Percentiles rank a stretch among this genome's conserved stretches.
Conservation (phyloP, 1,140 invertebrate species). For the Drosophila simulans region DNA sequence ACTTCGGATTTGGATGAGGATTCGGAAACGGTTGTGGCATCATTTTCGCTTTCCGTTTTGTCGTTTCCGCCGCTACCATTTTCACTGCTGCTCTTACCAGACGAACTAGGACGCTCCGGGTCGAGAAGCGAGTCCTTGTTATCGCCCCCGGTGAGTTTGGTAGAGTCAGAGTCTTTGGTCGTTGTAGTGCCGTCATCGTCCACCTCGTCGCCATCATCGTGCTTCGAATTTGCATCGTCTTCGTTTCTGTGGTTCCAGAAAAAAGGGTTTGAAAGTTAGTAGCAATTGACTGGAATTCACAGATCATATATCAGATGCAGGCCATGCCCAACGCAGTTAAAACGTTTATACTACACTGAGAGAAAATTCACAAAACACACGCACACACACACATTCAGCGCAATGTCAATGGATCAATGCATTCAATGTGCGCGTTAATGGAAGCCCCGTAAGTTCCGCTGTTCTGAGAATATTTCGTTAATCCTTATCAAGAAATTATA, state of each 20-base stretch:
- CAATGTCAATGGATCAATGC: slow-evolving; percentile 38
- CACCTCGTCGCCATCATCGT: slow-evolving; percentile 83
- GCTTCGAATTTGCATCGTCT: slow-evolving; percentile 84
- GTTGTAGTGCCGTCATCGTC: slow-evolving; percentile 83
- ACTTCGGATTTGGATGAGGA: slow-evolving; percentile 39
- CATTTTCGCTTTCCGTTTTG: slow-evolving; percentile 39
- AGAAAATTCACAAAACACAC: slow-evolving; percentile 34
- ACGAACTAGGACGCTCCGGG: slow-evolving; percentile 84
- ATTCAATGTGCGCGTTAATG: slow-evolving; percentile 28
- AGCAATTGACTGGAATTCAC: not conserved
- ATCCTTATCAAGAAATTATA: not conserved
- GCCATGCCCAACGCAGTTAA: slow-evolving; percentile 36
- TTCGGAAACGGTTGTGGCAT: slow-evolving; percentile 33
- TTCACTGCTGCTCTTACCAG: slow-evolving; percentile 84
- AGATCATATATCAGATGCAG: not conserved
- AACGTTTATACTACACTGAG: slow-evolving; percentile 32
- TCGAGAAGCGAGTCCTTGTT: slow-evolving; percentile 82
- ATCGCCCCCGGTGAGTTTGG: slow-evolving; percentile 72
- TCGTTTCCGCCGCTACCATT: slow-evolving; percentile 45
- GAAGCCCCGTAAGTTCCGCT: not conserved
- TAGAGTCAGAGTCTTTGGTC: slow-evolving; percentile 84
- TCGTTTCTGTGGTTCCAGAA: slow-evolving; percentile 66
- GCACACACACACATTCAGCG: slow-evolving; percentile 39
- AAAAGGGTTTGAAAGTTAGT: not conserved
- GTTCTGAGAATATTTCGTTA: not conserved